Evolutionary conservation across 2,888 invertebrate species (phyloP).

Genomic region (Seira sanloemensis): DNA sequence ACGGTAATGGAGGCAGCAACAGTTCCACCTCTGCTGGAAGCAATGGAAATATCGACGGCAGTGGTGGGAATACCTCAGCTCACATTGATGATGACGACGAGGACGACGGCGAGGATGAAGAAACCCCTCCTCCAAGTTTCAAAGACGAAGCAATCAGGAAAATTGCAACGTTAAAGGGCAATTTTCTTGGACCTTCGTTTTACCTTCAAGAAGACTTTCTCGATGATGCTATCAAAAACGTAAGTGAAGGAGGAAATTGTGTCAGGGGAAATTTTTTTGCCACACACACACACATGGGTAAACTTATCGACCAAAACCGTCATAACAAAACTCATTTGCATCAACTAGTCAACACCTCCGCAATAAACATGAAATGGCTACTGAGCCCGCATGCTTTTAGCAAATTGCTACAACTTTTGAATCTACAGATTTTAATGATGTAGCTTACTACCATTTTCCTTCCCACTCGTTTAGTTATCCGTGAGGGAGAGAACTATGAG

Average conservation of each 20-base stretch:
- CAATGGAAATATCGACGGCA: background rate
- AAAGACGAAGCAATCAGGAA: slow-evolving; percentile 76
- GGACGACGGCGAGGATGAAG: background rate
- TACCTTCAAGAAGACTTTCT: slow-evolving; percentile 71
- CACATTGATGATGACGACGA: background rate
- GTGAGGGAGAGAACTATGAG: too few species aligned
- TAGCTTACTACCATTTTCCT: too few species aligned
- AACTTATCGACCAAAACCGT: background rate
- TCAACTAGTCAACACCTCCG: background rate
- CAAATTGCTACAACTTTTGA: too few species aligned
- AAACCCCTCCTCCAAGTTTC: slow-evolving; percentile 68
- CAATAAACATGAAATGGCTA: background rate
- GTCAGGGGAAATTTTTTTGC: background rate
- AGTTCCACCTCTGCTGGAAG: slow-evolving; percentile 15
- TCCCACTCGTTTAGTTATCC: too few species aligned
- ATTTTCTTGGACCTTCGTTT: slow-evolving; percentile 71
- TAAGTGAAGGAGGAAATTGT: slow-evolving; percentile 34
- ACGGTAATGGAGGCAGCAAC: background rate
- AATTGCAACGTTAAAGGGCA: slow-evolving; percentile 76
- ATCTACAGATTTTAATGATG: background rate
- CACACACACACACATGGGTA: background rate
- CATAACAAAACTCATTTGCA: background rate
- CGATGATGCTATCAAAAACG: slow-evolving; percentile 70
- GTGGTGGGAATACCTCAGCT: background rate
- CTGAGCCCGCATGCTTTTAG: too few species aligned